Conservation (phyloP, 2,888 invertebrate species). For the Phengaris arion region DNA sequence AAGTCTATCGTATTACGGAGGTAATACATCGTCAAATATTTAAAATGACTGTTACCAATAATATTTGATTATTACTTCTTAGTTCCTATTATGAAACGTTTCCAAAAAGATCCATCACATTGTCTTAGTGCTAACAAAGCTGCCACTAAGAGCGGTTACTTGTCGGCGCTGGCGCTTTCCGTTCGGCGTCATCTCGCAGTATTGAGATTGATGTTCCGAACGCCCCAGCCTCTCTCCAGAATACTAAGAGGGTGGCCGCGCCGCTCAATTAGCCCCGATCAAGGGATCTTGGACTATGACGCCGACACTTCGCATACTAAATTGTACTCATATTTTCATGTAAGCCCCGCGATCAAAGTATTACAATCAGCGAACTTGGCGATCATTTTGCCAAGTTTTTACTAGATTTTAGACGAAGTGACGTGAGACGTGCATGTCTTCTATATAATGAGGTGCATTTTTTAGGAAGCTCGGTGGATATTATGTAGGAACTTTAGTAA, state of each 20-base stretch:
- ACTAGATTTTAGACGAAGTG: slow-evolving; percentile 14
- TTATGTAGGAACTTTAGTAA: too few relatives aligned
- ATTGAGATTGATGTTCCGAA: slow-evolving; percentile 76
- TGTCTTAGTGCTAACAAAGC: slow-evolving; percentile 50
- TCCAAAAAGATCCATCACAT: slow-evolving; percentile 61
- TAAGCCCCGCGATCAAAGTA: slow-evolving; percentile 64
- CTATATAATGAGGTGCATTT: slow-evolving; percentile 1
- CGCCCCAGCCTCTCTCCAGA: slow-evolving; percentile 60
- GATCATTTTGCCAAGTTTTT: slow-evolving; percentile 39
- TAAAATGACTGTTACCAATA: neutral
- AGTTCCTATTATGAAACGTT: neutral
- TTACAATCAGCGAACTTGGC: slow-evolving; percentile 44
- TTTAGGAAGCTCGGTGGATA: too few relatives aligned
- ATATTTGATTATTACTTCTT: neutral
- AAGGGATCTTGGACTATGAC: slow-evolving; percentile 57
- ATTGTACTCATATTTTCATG: slow-evolving; percentile 68
- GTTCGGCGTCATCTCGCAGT: slow-evolving; percentile 69
- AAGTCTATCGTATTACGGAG: neutral
- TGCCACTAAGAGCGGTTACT: slow-evolving; percentile 72
- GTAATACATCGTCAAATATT: neutral
- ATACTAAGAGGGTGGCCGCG: slow-evolving; percentile 71
- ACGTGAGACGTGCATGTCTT: slow-evolving; percentile 1
- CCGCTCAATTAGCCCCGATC: slow-evolving; percentile 73
- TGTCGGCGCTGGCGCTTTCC: slow-evolving; percentile 67
- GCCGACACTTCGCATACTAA: slow-evolving; percentile 69